These are phyloP conservation scores for Zaprionus obscuricornis DNA, from an alignment of 2,888 invertebrate genomes.

Conservation along the genomic window DNA sequence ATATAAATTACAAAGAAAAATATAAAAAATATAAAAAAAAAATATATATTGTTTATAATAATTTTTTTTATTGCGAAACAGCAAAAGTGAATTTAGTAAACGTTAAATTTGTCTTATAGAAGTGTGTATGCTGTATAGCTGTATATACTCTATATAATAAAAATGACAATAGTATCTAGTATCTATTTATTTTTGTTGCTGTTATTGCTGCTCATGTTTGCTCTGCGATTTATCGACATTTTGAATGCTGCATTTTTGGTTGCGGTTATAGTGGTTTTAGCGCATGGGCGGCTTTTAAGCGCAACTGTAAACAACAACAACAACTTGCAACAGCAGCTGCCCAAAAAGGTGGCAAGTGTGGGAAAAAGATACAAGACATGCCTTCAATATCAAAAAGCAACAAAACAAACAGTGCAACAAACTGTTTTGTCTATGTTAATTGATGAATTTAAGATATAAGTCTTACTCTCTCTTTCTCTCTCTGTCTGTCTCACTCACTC, in stretches of 20 bases:
- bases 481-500: neutral
- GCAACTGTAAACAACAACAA: slow-evolving; percentile 28
- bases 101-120: no score
- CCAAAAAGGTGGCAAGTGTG: slow-evolving; percentile 33
- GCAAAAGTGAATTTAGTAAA: no score
- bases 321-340: slow-evolving; percentile 19
- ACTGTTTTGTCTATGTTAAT: slow-evolving; percentile 49
- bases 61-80: no score
- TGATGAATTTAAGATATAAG: slow-evolving; percentile 32
- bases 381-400: slow-evolving; percentile 24
- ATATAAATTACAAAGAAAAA: no score
- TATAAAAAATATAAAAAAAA: no score
- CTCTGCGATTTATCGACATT: slow-evolving; percentile 48
- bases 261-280: slow-evolving; percentile 44
- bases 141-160: no score
- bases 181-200: neutral
- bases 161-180: no score
- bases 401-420: slow-evolving; percentile 1
- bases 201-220: neutral
- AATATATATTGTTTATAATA: no score
- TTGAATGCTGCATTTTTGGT: slow-evolving; percentile 43
- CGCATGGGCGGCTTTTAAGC: slow-evolving; percentile 59
- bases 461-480: no score
- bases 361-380: slow-evolving; percentile 27
- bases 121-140: no score